Conservation (phyloP, 2,888 invertebrate species). For the Chydorus sphaericus region DNA sequence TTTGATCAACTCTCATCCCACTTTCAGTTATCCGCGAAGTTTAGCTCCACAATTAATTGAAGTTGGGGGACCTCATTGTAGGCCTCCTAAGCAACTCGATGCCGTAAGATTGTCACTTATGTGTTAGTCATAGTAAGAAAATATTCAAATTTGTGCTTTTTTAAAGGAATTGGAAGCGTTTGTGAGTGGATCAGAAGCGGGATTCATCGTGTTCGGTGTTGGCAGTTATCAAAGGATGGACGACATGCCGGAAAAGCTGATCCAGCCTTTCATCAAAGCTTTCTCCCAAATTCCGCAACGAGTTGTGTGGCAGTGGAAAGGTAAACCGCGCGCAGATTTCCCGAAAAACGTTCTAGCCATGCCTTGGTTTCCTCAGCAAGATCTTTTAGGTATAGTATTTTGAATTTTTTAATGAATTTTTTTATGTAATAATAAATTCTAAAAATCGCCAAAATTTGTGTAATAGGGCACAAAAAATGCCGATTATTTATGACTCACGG, state of each 20-base stretch:
- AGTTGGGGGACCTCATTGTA: constrained; percentile 20
- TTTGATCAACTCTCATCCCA: constrained; percentile 18
- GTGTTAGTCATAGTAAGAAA: no score
- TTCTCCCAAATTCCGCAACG: constrained; percentile 22
- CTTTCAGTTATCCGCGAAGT: constrained; percentile 14
- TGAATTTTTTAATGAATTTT: background rate
- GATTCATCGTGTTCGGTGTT: constrained; percentile 28
- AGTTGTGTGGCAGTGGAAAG: constrained; percentile 21
- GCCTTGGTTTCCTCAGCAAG: constrained; percentile 28
- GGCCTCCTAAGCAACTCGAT: constrained; percentile 27
- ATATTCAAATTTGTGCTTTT: constrained; percentile 20
- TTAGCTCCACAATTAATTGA: constrained; percentile 19
- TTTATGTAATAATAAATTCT: background rate
- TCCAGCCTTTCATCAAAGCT: constrained; percentile 21
- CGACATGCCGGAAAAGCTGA: constrained; percentile 21
- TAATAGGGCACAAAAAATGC: constrained; percentile 24
- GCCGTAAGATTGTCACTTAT: no score
- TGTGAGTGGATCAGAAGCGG: constrained; percentile 21
- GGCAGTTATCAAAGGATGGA: constrained; percentile 26
- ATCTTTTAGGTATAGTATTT: constrained; percentile 23
- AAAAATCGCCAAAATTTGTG: no score
- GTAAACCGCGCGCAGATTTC: background rate
- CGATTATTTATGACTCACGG: constrained; percentile 29
- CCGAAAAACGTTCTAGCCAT: constrained; percentile 24
- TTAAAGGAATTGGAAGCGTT: constrained; percentile 20